Evolutionary conservation across 92 coral and sea anemone genomes (phyloP).

Genomic region (Epizoanthus stellaris): DNA sequence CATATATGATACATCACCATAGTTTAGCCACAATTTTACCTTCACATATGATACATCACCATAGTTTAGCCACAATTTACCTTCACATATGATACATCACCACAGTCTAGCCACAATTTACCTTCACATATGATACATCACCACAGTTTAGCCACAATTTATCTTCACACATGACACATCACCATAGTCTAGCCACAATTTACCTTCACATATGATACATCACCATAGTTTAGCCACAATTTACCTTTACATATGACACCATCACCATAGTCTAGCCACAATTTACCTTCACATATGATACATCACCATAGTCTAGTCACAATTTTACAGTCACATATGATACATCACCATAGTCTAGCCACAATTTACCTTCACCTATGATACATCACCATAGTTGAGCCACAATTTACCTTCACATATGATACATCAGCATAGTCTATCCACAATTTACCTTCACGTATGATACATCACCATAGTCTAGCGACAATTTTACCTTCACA

Average conservation of each 20-base stretch:
- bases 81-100: neutral
- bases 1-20: neutral
- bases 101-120: constrained; percentile 7
- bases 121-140: constrained; percentile 80
- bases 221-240: too few species aligned
- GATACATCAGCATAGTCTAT: neutral
- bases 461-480: constrained; percentile 80
- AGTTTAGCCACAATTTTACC: neutral
- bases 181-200: neutral
- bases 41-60: neutral
- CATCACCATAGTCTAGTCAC: too few species aligned
- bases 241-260: too few species aligned
- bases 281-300: too few species aligned
- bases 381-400: too few species aligned
- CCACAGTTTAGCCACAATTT: constrained; percentile 81
- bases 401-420: too few species aligned
- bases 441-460: constrained; percentile 71
- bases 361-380: too few species aligned
- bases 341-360: too few species aligned
- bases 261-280: too few species aligned
- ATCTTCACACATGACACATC: too few species aligned
- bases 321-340: too few species aligned
- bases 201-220: too few species aligned
- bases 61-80: neutral
- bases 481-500: constrained; percentile 61